A percentile compares a stretch with the other conserved stretches of the same genome.
Conservation (phyloP, 2,113 vertebrate genomes). For the Nanger granti region DNA sequence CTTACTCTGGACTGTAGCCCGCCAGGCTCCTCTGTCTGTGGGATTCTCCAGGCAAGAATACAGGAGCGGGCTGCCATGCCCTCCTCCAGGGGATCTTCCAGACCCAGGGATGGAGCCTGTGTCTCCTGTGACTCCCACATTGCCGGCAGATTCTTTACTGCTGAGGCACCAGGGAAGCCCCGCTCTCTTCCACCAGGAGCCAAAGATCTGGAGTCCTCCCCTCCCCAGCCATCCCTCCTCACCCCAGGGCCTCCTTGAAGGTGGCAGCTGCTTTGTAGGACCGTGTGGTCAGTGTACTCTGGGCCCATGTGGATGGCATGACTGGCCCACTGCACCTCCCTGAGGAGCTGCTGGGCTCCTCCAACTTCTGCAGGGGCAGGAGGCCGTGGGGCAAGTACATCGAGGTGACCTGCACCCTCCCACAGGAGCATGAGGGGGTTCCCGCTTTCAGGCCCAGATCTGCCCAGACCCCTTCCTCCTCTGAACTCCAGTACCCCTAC, state of each 20-base stretch:
- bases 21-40: background rate
- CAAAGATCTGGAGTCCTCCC: background rate
- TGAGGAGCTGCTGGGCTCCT: constrained; percentile 78
- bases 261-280: constrained; percentile 83
- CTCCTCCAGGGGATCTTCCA: background rate
- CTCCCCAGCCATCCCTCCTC: background rate
- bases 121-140: background rate
- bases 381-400: constrained; percentile 78
- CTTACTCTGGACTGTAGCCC: background rate
- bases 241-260: background rate
- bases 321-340: constrained; percentile 75
- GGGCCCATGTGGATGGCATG: constrained; percentile 19
- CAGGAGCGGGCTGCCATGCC: background rate
- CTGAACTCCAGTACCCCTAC: background rate
- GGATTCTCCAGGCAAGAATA: background rate
- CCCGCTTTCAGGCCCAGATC: background rate
- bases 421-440: background rate
- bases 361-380: constrained; percentile 77
- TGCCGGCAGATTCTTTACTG: background rate
- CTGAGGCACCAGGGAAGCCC: background rate
- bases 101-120: background rate
- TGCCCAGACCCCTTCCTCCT: background rate
- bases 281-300: constrained; percentile 86
- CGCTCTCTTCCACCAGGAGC: background rate
- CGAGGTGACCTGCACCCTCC: constrained; percentile 69